phyloP scores from a whole-genome alignment of 2,888 invertebrate species.

The Encarsia formosa region DNA sequence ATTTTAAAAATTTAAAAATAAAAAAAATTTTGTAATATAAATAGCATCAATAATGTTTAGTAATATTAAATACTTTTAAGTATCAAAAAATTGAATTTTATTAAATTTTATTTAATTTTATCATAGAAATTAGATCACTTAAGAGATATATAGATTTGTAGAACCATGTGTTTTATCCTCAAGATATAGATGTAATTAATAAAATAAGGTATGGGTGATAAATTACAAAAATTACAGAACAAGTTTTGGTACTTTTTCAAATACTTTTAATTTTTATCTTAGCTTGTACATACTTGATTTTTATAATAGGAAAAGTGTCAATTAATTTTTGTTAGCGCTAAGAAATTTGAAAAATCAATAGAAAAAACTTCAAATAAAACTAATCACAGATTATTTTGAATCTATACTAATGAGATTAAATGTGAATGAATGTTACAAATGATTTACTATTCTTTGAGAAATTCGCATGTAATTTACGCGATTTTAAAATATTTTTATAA shows the following conservation, averaged over 20 bases:
- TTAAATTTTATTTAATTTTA: too few relatives aligned
- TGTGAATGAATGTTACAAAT: slow-evolving; percentile 12
- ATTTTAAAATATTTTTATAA: slow-evolving; percentile 8
- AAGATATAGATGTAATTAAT: too few relatives aligned
- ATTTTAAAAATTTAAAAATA: too few relatives aligned
- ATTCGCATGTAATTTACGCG: slow-evolving; percentile 17
- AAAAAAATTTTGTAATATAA: too few relatives aligned
- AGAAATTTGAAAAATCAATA: background rate
- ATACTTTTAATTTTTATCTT: slow-evolving; percentile 20
- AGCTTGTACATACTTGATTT: slow-evolving; percentile 12
- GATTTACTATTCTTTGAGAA: slow-evolving; percentile 10
- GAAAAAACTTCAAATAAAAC: slow-evolving; percentile 20
- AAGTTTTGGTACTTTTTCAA: slow-evolving; percentile 21
- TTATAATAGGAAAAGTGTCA: slow-evolving; percentile 15
- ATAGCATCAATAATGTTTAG: too few relatives aligned
- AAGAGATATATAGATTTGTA: too few relatives aligned
- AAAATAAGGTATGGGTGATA: background rate
- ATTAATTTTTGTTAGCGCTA: slow-evolving; percentile 14
- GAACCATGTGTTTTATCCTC: too few relatives aligned
- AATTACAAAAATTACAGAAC: background rate
- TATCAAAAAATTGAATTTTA: too few relatives aligned
- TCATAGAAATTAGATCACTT: too few relatives aligned
- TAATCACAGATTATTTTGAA: slow-evolving; percentile 15
- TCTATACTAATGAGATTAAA: slow-evolving; percentile 15
- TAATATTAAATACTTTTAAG: too few relatives aligned